Conservation (phyloP, 2,888 invertebrate species). For the Drosophila affinis region DNA sequence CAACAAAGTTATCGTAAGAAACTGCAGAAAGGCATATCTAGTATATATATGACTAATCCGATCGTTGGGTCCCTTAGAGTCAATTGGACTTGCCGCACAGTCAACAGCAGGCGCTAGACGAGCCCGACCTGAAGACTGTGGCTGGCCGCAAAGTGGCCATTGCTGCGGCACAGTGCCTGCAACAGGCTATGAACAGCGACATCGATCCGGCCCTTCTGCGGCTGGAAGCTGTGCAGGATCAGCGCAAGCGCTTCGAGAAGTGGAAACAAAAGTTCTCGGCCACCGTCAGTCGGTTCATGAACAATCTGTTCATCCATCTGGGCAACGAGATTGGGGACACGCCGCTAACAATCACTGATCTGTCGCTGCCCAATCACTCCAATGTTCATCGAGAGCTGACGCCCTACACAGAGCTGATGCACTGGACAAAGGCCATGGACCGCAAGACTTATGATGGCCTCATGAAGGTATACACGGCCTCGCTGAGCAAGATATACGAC, state of each 20-base stretch:
- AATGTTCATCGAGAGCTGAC: conserved; percentile 93
- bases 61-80: conserved; percentile 82
- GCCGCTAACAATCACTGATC: conserved; percentile 83
- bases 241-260: conserved; percentile 90
- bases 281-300: conserved; percentile 94
- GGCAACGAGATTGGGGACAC: conserved; percentile 90
- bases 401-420: conserved; percentile 95
- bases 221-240: conserved; percentile 92
- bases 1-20: conserved; percentile 90
- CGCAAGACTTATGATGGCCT: conserved; percentile 91
- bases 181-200: conserved; percentile 89
- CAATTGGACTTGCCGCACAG: conserved; percentile 89
- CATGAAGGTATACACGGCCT: conserved; percentile 91
- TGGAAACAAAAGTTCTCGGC: conserved; percentile 91
- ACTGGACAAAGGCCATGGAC: conserved; percentile 95
- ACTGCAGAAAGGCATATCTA: too few relatives aligned
- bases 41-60: neutral
- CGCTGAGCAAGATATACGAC: conserved; percentile 94
- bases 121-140: conserved; percentile 89
- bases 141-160: conserved; percentile 87
- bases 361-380: conserved; percentile 90
- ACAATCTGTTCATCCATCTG: conserved; percentile 97
- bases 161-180: conserved; percentile 89
- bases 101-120: conserved; percentile 88
- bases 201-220: conserved; percentile 87